Evolutionary conservation across 2,888 invertebrate species (phyloP).

Genomic region (Sarcophaga carnaria): DNA sequence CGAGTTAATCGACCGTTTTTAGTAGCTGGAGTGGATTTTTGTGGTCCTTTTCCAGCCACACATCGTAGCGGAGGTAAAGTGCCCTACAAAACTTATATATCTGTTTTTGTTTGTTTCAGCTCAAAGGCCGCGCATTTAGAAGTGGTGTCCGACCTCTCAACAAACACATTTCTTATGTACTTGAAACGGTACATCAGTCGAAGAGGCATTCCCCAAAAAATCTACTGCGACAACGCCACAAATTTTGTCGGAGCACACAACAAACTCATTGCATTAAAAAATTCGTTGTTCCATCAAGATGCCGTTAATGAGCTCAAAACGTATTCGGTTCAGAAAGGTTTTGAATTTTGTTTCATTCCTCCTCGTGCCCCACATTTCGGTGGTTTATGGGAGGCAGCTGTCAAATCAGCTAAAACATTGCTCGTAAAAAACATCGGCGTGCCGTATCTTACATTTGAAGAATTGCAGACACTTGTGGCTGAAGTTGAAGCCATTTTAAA

Average conservation of each 20-base stretch:
- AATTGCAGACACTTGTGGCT: neutral
- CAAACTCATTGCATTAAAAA: neutral
- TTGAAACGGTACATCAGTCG: neutral
- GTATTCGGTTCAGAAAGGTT: too few species aligned
- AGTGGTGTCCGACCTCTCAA: neutral
- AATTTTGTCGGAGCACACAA: slow-evolving; percentile 1
- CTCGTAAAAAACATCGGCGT: slow-evolving; percentile 4
- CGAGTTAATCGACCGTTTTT: slow-evolving; percentile 11
- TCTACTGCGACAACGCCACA: neutral
- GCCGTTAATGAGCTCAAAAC: too few species aligned
- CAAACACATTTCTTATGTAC: neutral
- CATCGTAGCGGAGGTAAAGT: slow-evolving; percentile 28
- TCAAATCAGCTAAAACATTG: neutral
- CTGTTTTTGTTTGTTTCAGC: slow-evolving; percentile 38
- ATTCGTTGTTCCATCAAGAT: too few species aligned
- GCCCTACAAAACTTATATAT: slow-evolving; percentile 46
- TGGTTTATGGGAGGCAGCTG: neutral
- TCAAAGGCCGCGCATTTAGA: slow-evolving; percentile 34
- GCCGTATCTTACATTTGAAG: slow-evolving; percentile 8
- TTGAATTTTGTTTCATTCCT: slow-evolving; percentile 28
- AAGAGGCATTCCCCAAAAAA: neutral
- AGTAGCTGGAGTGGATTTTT: slow-evolving; percentile 52
- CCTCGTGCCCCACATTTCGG: slow-evolving; percentile 20
- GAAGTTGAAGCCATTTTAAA: neutral
- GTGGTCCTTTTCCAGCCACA: slow-evolving; percentile 61